These are phyloP conservation scores for Ornithorhynchus anatinus DNA, from an alignment of 2,113 vertebrate species.

Conservation along the genomic window DNA sequence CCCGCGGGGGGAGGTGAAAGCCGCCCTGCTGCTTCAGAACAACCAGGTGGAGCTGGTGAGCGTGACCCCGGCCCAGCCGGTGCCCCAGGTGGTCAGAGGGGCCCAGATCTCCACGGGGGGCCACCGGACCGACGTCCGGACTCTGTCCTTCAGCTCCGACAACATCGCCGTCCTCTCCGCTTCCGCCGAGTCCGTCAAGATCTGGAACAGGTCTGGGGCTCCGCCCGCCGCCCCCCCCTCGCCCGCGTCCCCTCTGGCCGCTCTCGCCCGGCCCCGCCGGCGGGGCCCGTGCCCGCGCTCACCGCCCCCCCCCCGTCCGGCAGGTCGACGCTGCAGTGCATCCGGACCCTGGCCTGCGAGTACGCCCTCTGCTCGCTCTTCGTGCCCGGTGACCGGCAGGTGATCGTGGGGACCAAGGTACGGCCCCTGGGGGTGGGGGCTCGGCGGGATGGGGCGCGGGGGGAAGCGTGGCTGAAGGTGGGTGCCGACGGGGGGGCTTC, in stretches of 20 bases:
- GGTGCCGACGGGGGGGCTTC: no score
- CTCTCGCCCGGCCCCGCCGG: neutral
- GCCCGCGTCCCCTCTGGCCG: neutral
- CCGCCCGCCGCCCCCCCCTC: rapidly evolving
- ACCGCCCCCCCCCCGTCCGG: neutral
- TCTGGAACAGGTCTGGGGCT: conserved; percentile 91
- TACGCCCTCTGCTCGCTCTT: conserved; percentile 93
- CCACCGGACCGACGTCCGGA: conserved; percentile 91
- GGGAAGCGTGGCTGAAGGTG: neutral
- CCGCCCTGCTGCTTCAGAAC: conserved; percentile 89
- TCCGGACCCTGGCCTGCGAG: conserved; percentile 92
- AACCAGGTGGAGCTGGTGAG: conserved; percentile 85
- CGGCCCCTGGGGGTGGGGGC: neutral
- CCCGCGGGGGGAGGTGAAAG: conserved; percentile 86
- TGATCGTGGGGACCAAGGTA: conserved; percentile 94
- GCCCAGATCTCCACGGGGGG: conserved; percentile 84
- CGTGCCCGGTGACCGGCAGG: conserved; percentile 93
- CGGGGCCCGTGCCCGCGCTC: neutral
- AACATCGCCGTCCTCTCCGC: conserved; percentile 94
- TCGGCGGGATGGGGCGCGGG: neutral
- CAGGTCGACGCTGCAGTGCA: conserved; percentile 92
- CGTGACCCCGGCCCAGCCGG: conserved; percentile 64
- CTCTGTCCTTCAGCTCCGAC: conserved; percentile 93
- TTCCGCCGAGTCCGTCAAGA: conserved; percentile 89
- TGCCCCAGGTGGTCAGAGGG: conserved; percentile 69